These are phyloP conservation scores for Xylocampa areola DNA, from an alignment of 2,888 invertebrate species.

Conservation along the genomic window DNA sequence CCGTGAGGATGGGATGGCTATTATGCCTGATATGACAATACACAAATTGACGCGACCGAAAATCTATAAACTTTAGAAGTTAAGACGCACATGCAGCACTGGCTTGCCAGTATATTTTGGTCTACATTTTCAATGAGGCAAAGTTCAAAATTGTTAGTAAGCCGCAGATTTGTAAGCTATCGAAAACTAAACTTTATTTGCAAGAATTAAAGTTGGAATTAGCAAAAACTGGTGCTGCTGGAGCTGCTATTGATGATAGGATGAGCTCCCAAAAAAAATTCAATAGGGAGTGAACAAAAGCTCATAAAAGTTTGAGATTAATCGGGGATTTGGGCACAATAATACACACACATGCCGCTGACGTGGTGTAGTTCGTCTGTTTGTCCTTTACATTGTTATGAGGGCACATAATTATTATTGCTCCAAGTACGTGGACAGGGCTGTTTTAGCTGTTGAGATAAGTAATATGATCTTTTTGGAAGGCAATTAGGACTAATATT, in stretches of 20 bases:
- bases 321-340: constrained; percentile 88
- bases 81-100: constrained; percentile 71
- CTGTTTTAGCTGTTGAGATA: background rate
- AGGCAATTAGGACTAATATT: too few relatives aligned
- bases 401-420: constrained; percentile 51
- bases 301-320: constrained; percentile 88
- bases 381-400: constrained; percentile 69
- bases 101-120: constrained; percentile 32
- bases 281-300: constrained; percentile 87
- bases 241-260: constrained; percentile 71
- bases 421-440: constrained; percentile 6
- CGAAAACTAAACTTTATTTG: constrained; percentile 25
- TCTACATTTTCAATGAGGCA: background rate
- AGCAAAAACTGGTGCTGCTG: background rate
- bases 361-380: constrained; percentile 68
- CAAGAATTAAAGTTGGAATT: constrained; percentile 22
- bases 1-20: constrained; percentile 85
- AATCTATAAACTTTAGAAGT: constrained; percentile 87
- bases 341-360: constrained; percentile 83
- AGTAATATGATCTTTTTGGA: too few relatives aligned
- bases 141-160: constrained; percentile 23
- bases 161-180: background rate
- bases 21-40: constrained; percentile 89
- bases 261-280: constrained; percentile 72
- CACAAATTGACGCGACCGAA: constrained; percentile 88